A percentile compares a stretch with the other conserved stretches of the same genome.
phyloP scores from a whole-genome alignment of 2,888 invertebrate species.

The Chrysolina haemoptera region DNA sequence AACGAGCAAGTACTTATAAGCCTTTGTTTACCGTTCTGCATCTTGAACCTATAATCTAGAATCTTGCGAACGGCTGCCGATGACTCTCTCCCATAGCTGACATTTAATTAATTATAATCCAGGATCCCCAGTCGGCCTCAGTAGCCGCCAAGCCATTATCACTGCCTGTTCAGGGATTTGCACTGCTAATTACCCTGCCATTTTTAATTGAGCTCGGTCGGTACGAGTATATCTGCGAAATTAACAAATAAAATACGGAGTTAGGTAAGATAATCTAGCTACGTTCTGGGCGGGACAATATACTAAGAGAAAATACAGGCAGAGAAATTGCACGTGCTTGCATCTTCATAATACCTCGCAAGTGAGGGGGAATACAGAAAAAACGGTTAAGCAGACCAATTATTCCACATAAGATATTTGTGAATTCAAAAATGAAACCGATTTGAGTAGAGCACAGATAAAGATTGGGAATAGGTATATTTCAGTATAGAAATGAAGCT shows the following conservation, averaged over 20 bases:
- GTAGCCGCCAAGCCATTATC: slow-evolving; percentile 42
- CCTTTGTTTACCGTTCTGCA: slow-evolving; percentile 30
- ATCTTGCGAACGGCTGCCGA: slow-evolving; percentile 39
- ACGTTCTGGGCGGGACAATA: background rate
- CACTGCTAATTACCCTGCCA: slow-evolving; percentile 44
- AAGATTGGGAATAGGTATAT: too few species aligned
- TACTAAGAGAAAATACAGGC: too few species aligned
- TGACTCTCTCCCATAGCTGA: slow-evolving; percentile 42
- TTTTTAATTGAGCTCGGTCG: slow-evolving; percentile 43
- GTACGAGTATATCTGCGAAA: slow-evolving; percentile 39
- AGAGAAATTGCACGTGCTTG: too few species aligned
- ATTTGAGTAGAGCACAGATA: too few species aligned
- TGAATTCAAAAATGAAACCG: too few species aligned
- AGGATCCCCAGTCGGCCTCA: slow-evolving; percentile 39
- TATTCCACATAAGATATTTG: too few species aligned
- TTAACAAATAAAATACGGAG: slow-evolving; percentile 32
- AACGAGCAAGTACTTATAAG: background rate
- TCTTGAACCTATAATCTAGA: slow-evolving; percentile 29
- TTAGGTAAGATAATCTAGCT: slow-evolving; percentile 8
- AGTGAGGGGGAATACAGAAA: too few species aligned
- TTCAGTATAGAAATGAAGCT: too few species aligned
- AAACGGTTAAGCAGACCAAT: too few species aligned
- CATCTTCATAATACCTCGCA: too few species aligned
- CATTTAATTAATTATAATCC: slow-evolving; percentile 47
- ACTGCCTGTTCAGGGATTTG: slow-evolving; percentile 44